Percentiles rank a stretch among this genome's conserved stretches.
These are phyloP conservation scores for Temnothorax nylanderi DNA, from an alignment of 1,140 invertebrate genomes.

Conservation along the genomic window DNA sequence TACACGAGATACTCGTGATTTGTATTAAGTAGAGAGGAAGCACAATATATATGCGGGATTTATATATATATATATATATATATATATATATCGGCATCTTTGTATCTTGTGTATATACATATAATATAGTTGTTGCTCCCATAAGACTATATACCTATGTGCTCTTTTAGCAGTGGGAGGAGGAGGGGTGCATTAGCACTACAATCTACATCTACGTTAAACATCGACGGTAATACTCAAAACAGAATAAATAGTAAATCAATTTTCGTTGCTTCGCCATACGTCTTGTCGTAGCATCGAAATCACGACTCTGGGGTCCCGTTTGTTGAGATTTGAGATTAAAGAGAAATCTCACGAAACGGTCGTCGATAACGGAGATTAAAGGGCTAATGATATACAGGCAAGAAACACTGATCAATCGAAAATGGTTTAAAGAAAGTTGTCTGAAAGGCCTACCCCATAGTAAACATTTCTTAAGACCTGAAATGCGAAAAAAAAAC, in stretches of 20 bases:
- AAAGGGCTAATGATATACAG: slow-evolving; percentile 17
- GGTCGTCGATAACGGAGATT: background rate
- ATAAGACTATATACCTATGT: slow-evolving; percentile 76
- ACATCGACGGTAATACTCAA: slow-evolving; percentile 70
- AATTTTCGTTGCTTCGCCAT: slow-evolving; percentile 33
- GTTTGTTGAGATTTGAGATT: slow-evolving; percentile 14
- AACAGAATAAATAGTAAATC: slow-evolving; percentile 52
- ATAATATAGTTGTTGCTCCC: slow-evolving; percentile 81
- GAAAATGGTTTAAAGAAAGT: slow-evolving; percentile 61
- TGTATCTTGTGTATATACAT: slow-evolving; percentile 15
- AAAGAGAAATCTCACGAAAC: slow-evolving; percentile 6
- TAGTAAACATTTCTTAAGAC: slow-evolving; percentile 82
- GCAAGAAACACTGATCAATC: slow-evolving; percentile 59
- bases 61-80: slow-evolving; percentile 16
- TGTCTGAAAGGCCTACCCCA: slow-evolving; percentile 78
- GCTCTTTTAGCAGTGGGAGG: slow-evolving; percentile 66
- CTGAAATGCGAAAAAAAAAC: slow-evolving; percentile 82
- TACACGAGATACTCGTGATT: slow-evolving; percentile 22
- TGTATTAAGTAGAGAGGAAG: slow-evolving; percentile 30
- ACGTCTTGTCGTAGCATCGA: slow-evolving; percentile 18
- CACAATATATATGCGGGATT: slow-evolving; percentile 4
- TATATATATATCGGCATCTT: background rate
- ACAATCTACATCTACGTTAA: slow-evolving; percentile 78
- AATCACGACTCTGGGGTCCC: slow-evolving; percentile 2
- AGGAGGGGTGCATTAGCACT: slow-evolving; percentile 75